Conservation (phyloP, 2,797 vertebrate species). For the Myripristis murdjan region DNA sequence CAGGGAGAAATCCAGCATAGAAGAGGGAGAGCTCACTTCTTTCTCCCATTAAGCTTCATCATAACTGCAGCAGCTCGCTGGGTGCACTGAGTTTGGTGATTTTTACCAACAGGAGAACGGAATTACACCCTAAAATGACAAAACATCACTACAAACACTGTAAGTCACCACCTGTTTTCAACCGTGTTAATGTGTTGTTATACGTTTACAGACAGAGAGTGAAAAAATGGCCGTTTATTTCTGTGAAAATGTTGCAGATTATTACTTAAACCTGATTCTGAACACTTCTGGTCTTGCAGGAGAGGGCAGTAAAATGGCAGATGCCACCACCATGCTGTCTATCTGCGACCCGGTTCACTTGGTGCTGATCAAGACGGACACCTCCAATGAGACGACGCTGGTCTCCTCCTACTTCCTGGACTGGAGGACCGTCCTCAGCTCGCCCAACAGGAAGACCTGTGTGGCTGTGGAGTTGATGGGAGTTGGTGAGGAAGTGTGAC, state of each 20-base stretch:
- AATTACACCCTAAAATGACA: no score
- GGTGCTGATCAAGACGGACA: constrained; percentile 94
- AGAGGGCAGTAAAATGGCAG: constrained; percentile 93
- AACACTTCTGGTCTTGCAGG: constrained; percentile 77
- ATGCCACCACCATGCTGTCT: constrained; percentile 93
- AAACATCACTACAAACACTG: no score
- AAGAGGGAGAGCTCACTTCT: no score
- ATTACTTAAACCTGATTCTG: neutral
- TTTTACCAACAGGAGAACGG: no score
- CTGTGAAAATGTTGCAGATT: neutral
- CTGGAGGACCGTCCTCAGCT: constrained; percentile 92
- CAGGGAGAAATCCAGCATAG: no score
- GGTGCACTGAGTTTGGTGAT: no score
- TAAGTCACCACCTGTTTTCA: no score
- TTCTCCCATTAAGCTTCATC: no score
- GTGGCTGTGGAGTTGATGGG: constrained; percentile 94
- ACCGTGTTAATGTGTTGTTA: no score
- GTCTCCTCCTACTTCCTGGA: constrained; percentile 96
- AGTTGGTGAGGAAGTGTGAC: constrained; percentile 89
- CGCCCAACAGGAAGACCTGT: constrained; percentile 87
- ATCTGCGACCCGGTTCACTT: constrained; percentile 95
- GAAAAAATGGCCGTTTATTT: neutral
- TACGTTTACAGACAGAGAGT: no score
- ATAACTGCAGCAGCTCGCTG: no score
- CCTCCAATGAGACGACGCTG: constrained; percentile 90